phyloP scores from a whole-genome alignment of 2,797 vertebrate genomes.

The Pangasius djambal region DNA sequence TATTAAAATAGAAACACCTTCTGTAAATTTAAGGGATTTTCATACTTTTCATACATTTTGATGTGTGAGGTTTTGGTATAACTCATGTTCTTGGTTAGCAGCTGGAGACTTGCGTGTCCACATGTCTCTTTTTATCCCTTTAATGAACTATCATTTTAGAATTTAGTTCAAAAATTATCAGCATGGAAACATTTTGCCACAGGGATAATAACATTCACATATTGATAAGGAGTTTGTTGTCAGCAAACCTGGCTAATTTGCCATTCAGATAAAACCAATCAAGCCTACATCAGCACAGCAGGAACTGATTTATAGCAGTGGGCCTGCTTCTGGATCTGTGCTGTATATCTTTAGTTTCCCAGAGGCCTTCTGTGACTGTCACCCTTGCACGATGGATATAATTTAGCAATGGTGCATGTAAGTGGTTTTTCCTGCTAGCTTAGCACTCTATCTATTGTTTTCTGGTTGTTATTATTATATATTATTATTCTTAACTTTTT shows the following conservation, averaged over 20 bases:
- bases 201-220: background rate
- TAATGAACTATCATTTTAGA: background rate
- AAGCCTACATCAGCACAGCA: slow-evolving; percentile 24
- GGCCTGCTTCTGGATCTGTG: background rate
- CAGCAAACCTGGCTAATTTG: background rate
- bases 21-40: background rate
- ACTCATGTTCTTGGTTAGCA: background rate
- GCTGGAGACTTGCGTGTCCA: background rate
- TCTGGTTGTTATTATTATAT: background rate
- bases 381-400: background rate
- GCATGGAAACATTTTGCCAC: background rate
- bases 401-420: background rate
- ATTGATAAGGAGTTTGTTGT: background rate
- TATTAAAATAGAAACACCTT: background rate
- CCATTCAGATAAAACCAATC: slow-evolving; percentile 14
- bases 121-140: background rate
- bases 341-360: slow-evolving; percentile 9
- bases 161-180: background rate
- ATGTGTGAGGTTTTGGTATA: background rate
- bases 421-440: background rate
- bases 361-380: background rate
- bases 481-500: background rate
- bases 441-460: background rate
- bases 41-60: background rate
- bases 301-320: slow-evolving; percentile 27